phyloP scores from a whole-genome alignment of 1,140 invertebrate genomes.

The Drosophila paulistorum region DNA sequence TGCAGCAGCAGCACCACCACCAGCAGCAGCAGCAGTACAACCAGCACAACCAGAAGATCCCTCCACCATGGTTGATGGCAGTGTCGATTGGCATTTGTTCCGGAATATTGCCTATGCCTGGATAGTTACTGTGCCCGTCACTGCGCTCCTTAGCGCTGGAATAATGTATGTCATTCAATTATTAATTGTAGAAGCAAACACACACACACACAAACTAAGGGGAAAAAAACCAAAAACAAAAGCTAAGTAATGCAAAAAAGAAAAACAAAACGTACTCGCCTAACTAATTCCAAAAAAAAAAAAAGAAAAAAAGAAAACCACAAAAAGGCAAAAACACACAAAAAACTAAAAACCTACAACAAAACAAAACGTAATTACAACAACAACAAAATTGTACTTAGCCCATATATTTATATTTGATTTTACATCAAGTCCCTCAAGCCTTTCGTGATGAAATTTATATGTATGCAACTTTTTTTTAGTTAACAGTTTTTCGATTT shows the following conservation, averaged over 20 bases:
- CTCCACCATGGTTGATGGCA: constrained; percentile 54
- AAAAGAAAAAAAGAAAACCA: neutral
- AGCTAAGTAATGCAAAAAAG: constrained; percentile 22
- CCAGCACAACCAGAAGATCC: constrained; percentile 11
- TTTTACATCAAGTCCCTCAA: constrained; percentile 56
- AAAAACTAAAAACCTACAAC: constrained; percentile 27
- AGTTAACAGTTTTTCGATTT: constrained; percentile 17
- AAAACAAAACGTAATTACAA: constrained; percentile 19
- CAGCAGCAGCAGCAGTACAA: neutral
- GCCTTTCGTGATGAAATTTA: constrained; percentile 52
- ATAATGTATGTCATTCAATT: constrained; percentile 88
- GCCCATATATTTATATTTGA: constrained; percentile 68
- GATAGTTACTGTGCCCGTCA: constrained; percentile 97
- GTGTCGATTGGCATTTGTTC: constrained; percentile 96
- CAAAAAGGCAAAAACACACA: constrained; percentile 28
- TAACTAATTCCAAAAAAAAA: constrained; percentile 48
- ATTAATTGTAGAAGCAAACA: constrained; percentile 69
- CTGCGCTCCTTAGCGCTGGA: constrained; percentile 91
- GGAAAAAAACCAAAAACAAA: constrained; percentile 39
- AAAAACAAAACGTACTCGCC: constrained; percentile 66
- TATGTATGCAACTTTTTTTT: constrained; percentile 19
- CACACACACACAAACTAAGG: constrained; percentile 28
- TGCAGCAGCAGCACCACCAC: no score
- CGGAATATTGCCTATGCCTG: constrained; percentile 98
- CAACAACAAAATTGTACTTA: constrained; percentile 56